Conservation (phyloP, 1,140 invertebrate species). For the Drosophila funebris region DNA sequence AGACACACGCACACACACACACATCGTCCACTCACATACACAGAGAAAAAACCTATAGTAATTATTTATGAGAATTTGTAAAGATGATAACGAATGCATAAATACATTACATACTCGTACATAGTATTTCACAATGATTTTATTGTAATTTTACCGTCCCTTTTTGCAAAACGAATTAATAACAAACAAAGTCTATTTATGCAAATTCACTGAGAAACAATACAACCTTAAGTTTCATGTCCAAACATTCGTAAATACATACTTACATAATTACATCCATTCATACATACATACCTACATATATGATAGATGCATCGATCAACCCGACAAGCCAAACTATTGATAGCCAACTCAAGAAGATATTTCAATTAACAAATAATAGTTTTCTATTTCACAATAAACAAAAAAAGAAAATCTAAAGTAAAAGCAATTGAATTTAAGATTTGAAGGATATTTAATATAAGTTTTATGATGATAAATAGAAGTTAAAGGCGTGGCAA, state of each 20-base stretch:
- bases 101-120: slow-evolving; percentile 44
- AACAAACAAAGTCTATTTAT: slow-evolving; percentile 75
- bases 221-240: slow-evolving; percentile 52
- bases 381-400: slow-evolving; percentile 72
- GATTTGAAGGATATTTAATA: slow-evolving; percentile 68
- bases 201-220: slow-evolving; percentile 46
- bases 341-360: slow-evolving; percentile 72
- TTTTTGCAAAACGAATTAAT: slow-evolving; percentile 68
- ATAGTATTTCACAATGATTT: slow-evolving; percentile 80
- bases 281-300: slow-evolving; percentile 23
- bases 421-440: slow-evolving; percentile 76
- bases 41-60: slow-evolving; percentile 52
- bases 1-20: slow-evolving; percentile 49
- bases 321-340: slow-evolving; percentile 71
- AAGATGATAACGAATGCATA: slow-evolving; percentile 28
- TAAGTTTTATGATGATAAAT: slow-evolving; percentile 71
- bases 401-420: slow-evolving; percentile 36
- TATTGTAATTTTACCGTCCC: slow-evolving; percentile 84
- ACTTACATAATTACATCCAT: slow-evolving; percentile 16
- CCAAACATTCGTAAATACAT: slow-evolving; percentile 39
- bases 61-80: slow-evolving; percentile 59
- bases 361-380: slow-evolving; percentile 72
- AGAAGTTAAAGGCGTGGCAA: slow-evolving; percentile 24
- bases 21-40: slow-evolving; percentile 62
- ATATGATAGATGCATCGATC: slow-evolving; percentile 53